Conservation (phyloP, 2,888 invertebrate species). For the Colostygia pectinataria region DNA sequence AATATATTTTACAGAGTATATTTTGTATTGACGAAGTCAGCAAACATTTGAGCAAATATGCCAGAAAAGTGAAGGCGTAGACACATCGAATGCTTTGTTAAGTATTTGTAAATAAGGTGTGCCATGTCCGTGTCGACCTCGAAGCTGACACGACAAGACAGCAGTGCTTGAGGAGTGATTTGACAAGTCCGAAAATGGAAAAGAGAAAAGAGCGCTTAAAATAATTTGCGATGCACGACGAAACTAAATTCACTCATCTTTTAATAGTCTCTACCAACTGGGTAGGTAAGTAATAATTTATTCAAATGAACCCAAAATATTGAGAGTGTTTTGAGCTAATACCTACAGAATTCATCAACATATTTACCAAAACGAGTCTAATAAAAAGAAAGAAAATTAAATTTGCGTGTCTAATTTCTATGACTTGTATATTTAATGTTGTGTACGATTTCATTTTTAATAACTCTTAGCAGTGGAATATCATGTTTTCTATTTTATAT, state of each 20-base stretch:
- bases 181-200: background rate
- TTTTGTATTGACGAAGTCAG: too few species aligned
- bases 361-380: too few species aligned
- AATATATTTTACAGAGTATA: too few species aligned
- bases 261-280: background rate
- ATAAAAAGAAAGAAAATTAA: too few species aligned
- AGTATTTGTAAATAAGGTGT: background rate
- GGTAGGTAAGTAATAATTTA: background rate
- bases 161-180: background rate
- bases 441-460: constrained; percentile 16
- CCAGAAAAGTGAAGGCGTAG: background rate
- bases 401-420: too few species aligned
- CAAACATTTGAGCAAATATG: too few species aligned
- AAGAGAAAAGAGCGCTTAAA: too few species aligned
- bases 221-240: background rate
- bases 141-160: background rate
- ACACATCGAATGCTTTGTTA: background rate
- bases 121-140: constrained; percentile 1
- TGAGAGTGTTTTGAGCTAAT: too few species aligned
- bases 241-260: background rate
- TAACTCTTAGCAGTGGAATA: background rate
- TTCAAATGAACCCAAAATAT: background rate
- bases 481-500: constrained; percentile 14
- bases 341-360: too few species aligned
- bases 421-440: too few species aligned